Base-by-base conservation (phyloP, 1,140 invertebrate species). In the Calycopis cecrops region DNA sequence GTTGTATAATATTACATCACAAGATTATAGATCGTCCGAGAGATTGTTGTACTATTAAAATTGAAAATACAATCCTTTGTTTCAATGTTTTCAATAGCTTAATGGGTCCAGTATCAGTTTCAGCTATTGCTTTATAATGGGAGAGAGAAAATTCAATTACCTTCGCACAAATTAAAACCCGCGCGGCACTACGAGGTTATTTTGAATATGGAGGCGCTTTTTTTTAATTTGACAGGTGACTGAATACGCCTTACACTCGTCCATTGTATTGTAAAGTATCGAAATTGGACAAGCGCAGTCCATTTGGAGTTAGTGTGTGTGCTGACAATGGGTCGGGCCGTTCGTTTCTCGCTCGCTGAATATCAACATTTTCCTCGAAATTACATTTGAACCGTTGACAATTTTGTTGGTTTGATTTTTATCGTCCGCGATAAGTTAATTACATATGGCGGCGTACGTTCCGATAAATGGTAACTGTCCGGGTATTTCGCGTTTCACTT, bases 151-250 rank as follows among this genome's bases (percentile, higher is more conserved):
- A 68, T 65, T 60, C 63, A 68, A 68, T 68, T 68, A 68, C 49
- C 59, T 63, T 34, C 50, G 55, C 51, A 58, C 50, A 68, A 65
- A 63, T 68, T 63, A 68, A 67, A 68, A 68, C 62, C 57, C 57
- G 17, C 52, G 34, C 49, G 57, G 59, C 51, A 52, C 73, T 75
- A 76, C 65, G 52, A 44, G 65, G 76, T 85, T 80, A 81, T 84
- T 83, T 82, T 79, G 74, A 78, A 84, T 83, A 73, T 79, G 71
- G 67, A 76, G 77, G 80, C 76, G 76, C 71, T 80, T 86, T 53
- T 53, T 79, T 84, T 86, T 86, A 86, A 86, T 86, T 86, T 84
- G 78, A 81, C 78, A 84, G 83, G 78, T 84, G 79, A 82, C 62
- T 65, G 83, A 74, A 65, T 81, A 81, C 78, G 79, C 80, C 83